These are phyloP conservation scores for Climacteris rufus DNA, from an alignment of 2,113 vertebrate genomes.

Conservation along the genomic window DNA sequence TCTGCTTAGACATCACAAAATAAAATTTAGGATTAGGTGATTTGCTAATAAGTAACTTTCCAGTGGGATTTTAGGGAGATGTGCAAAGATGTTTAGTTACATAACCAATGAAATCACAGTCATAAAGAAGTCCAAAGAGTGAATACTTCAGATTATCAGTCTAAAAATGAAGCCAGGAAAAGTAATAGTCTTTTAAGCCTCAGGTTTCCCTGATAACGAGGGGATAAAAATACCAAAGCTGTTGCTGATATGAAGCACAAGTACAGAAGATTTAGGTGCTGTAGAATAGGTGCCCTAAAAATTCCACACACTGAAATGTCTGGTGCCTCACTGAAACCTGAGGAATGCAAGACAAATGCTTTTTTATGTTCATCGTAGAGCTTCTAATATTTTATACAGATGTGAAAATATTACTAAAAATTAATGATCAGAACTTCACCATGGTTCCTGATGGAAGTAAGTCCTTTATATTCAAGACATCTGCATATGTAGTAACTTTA, in stretches of 20 bases:
- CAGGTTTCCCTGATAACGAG: not conserved
- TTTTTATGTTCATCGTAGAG: not conserved
- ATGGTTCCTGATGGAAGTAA: not conserved
- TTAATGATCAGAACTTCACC: not conserved
- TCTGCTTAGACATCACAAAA: not conserved
- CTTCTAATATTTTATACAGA: not conserved
- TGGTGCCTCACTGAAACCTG: not conserved
- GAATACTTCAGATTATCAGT: not conserved
- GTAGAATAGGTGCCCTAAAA: not conserved
- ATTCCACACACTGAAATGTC: not conserved
- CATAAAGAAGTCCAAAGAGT: not conserved
- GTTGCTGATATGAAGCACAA: not conserved
- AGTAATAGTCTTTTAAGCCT: not conserved
- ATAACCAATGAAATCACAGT: not conserved
- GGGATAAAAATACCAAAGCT: not conserved
- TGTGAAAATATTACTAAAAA: not conserved
- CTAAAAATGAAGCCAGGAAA: not conserved
- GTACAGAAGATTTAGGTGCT: not conserved
- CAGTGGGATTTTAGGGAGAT: not conserved
- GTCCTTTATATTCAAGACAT: not conserved
- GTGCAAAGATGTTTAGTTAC: not conserved
- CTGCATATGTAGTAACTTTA: not conserved
- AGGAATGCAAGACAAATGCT: not conserved
- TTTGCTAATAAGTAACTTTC: not conserved
- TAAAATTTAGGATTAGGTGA: not conserved